Base-by-base conservation (phyloP, 2,797 vertebrate genomes). In the Crax fasciolata region DNA sequence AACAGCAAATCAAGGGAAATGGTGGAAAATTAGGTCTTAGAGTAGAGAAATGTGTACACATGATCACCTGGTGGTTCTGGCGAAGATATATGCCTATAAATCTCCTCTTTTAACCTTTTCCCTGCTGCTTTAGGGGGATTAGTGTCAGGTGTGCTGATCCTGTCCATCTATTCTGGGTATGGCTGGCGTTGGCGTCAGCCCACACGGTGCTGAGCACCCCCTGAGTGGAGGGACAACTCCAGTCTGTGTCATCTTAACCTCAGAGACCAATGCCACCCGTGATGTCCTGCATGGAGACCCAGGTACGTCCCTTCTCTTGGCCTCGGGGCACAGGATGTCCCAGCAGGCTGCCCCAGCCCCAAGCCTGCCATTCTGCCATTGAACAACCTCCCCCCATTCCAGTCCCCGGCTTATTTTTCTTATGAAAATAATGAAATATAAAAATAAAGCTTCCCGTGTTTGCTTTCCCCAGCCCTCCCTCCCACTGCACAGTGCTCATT, bases 1-100 rank as follows among this genome's bases (percentile, higher is more conserved):
- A 97, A 97, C 96, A 94, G 98, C 98, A 98, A 98, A 98, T 98
- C 98, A 98, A 97, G 93, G 96, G 92, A 98, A 98, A 98, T 98
- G 90, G 97, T 97, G 68, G 97, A 96, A 98, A 98, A 98, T 98
- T 97, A 98, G 97, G 96, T 97, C 96, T 97, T 98, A 93, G 95
- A 96, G 94, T 96, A 97, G 97, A 98, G 97, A 97, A 97, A 97
- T 98, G 97, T 98, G 91, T 97, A 97, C 93, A 95, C 97, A 97
- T 94, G 96, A 97, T 97, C 97, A 95, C 95, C 90, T 94, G 96
- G 95, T 95, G 87, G 92, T 97, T 96, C 96, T 94, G 86, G 96
- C 93, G 94, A 91, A 97, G 93, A 97, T 84, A 94, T 94, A 95
- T 35, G 38, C 57, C 75, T 63, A 81, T 95, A 97, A 96, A 97